These are phyloP conservation scores for Perca fluviatilis DNA, from an alignment of 2,113 vertebrate genomes.

Conservation along the genomic window DNA sequence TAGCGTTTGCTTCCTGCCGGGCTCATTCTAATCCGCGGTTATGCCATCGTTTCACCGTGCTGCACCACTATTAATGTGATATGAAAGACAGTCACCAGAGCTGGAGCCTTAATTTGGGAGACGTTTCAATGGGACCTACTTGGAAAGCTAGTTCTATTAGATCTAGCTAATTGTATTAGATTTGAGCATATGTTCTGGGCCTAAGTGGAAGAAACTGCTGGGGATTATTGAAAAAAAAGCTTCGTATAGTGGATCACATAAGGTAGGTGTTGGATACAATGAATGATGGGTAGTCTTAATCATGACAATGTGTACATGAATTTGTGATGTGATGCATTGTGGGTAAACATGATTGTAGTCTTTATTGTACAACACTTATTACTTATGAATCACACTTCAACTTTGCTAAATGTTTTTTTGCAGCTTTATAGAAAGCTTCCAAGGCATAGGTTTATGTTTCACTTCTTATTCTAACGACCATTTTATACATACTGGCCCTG, in stretches of 20 bases:
- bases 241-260: too few relatives aligned
- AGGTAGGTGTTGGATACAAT: too few relatives aligned
- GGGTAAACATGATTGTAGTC: too few relatives aligned
- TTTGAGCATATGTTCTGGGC: slow-evolving; percentile 45
- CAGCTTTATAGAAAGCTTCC: neutral
- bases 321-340: too few relatives aligned
- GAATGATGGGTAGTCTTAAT: too few relatives aligned
- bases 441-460: neutral
- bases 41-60: slow-evolving; percentile 46
- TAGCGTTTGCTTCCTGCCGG: slow-evolving; percentile 53
- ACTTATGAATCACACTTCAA: too few relatives aligned
- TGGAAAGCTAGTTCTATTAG: slow-evolving; percentile 36
- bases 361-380: too few relatives aligned
- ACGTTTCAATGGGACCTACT: slow-evolving; percentile 46
- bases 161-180: slow-evolving; percentile 50
- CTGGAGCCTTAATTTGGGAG: slow-evolving; percentile 51
- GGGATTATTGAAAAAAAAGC: slow-evolving; percentile 35
- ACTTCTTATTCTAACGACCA: neutral
- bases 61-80: slow-evolving; percentile 57
- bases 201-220: slow-evolving; percentile 14
- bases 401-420: too few relatives aligned
- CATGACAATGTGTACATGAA: too few relatives aligned
- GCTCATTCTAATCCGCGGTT: slow-evolving; percentile 67
- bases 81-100: slow-evolving; percentile 55
- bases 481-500: neutral